Conservation (phyloP, 2,797 vertebrate species). For the Coccyzus lansbergi region DNA sequence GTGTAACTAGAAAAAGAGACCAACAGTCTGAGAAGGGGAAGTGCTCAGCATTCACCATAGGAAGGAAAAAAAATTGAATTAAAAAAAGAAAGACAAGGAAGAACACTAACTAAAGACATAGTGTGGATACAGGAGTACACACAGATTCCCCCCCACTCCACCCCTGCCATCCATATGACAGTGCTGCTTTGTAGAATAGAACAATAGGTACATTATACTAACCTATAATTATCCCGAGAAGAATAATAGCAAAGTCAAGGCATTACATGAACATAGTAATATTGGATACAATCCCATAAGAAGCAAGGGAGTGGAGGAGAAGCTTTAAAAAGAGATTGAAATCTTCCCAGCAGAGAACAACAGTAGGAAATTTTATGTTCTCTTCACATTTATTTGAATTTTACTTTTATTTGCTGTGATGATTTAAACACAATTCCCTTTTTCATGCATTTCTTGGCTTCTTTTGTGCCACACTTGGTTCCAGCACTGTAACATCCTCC, state of each 20-base stretch:
- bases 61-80: not conserved
- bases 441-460: conserved; percentile 46
- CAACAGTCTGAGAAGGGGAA: not conserved
- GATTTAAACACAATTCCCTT: conserved; percentile 58
- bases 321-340: conserved; percentile 67
- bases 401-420: conserved; percentile 33
- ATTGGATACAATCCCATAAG: conserved; percentile 70
- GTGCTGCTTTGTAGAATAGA: conserved; percentile 76
- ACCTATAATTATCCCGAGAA: conserved; percentile 78
- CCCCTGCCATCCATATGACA: conserved; percentile 56
- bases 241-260: conserved; percentile 76
- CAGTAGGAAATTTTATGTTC: conserved; percentile 51
- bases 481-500: conserved; percentile 33
- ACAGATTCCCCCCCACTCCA: conserved; percentile 55
- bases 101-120: conserved; percentile 50
- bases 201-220: conserved; percentile 81
- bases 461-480: not conserved
- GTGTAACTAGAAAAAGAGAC: not conserved
- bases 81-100: conserved; percentile 21
- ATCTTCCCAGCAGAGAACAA: conserved; percentile 54
- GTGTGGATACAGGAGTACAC: conserved; percentile 58
- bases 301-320: conserved; percentile 45
- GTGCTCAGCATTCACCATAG: not conserved
- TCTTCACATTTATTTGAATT: conserved; percentile 35
- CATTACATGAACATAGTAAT: conserved; percentile 69